Evolutionary conservation across 2,113 vertebrate species (phyloP).

Genomic region (Hepsetus odoe): DNA sequence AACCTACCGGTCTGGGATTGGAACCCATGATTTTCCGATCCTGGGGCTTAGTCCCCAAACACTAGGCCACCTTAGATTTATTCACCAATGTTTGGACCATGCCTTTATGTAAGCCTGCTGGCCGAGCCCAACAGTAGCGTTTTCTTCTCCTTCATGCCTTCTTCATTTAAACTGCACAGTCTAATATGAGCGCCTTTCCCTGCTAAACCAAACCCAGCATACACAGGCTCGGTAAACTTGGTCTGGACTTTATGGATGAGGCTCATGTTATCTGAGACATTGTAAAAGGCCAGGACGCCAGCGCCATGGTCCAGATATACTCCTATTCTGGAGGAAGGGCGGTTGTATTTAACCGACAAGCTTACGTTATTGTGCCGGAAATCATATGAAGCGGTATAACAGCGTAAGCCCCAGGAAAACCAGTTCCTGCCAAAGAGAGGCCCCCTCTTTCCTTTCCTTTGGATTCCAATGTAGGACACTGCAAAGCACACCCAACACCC

Average conservation of each 20-base stretch:
- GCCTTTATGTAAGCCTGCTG: neutral
- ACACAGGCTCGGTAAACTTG: slow-evolving; percentile 51
- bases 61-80: too few relatives aligned
- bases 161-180: slow-evolving; percentile 30
- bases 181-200: slow-evolving; percentile 34
- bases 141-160: neutral
- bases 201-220: slow-evolving; percentile 50
- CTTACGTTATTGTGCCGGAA: slow-evolving; percentile 47
- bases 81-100: too few relatives aligned
- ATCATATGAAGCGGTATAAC: neutral
- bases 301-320: slow-evolving; percentile 52
- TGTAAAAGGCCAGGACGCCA: slow-evolving; percentile 52
- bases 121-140: neutral
- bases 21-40: too few relatives aligned
- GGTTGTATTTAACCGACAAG: neutral
- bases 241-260: slow-evolving; percentile 48
- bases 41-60: too few relatives aligned
- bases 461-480: slow-evolving; percentile 42
- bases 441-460: slow-evolving; percentile 42
- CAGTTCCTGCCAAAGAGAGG: slow-evolving; percentile 37
- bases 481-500: slow-evolving; percentile 45
- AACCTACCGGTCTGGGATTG: too few relatives aligned
- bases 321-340: slow-evolving; percentile 34
- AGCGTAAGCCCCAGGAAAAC: slow-evolving; percentile 51
- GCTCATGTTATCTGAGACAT: slow-evolving; percentile 49